phyloP scores from a whole-genome alignment of 2,888 invertebrate species.

The Himalopsyche tibetana region DNA sequence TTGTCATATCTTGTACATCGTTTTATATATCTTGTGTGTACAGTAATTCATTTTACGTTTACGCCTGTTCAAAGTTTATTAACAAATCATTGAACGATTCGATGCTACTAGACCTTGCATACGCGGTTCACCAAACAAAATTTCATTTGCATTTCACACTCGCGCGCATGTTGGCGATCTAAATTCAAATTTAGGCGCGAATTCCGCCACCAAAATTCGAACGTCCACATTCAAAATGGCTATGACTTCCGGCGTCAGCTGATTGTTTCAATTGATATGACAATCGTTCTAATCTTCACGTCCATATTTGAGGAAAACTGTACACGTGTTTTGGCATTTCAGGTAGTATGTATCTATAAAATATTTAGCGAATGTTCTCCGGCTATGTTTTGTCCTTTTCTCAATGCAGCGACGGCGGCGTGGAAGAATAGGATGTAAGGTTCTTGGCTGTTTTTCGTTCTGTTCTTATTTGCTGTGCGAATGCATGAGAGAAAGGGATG shows the following conservation, averaged over 20 bases:
- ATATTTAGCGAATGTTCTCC: not conserved
- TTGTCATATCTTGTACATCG: too few species aligned
- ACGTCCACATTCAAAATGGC: not conserved
- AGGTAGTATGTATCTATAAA: not conserved
- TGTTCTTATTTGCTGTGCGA: not conserved
- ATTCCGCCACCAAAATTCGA: not conserved
- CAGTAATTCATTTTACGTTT: too few species aligned
- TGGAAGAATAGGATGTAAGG: not conserved
- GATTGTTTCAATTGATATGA: not conserved
- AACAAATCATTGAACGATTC: too few species aligned
- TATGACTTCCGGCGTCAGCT: slow-evolving; percentile 1
- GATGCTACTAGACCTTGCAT: too few species aligned
- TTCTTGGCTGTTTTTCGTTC: not conserved
- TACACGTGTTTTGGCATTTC: not conserved
- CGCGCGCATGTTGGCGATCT: not conserved
- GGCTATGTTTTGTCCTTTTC: not conserved
- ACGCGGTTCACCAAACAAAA: too few species aligned
- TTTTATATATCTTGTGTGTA: too few species aligned
- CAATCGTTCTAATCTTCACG: not conserved
- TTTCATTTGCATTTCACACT: too few species aligned
- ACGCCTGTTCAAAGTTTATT: too few species aligned
- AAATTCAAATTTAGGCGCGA: slow-evolving; percentile 8
- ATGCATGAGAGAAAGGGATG: not conserved
- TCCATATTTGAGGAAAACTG: not conserved
- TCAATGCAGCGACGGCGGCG: not conserved